Base-by-base conservation (phyloP, 2,797 vertebrate genomes). In the Coregonus ussuriensis region DNA sequence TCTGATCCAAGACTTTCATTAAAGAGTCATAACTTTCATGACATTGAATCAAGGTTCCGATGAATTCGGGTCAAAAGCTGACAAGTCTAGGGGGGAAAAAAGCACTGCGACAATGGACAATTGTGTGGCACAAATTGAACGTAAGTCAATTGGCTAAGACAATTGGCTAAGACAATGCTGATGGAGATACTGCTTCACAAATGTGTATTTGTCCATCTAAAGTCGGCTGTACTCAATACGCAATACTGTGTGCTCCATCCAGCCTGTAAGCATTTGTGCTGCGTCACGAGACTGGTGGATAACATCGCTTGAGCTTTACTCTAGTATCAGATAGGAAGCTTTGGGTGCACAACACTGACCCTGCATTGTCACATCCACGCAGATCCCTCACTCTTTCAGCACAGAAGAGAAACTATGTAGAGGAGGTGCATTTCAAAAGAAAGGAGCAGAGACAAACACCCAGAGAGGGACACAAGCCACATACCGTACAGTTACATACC, bases 401-500 rank as follows among this genome's bases (percentile, higher is more conserved):
- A 72, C 41, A 47, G 41, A 47, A 63, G 13, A 72, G 67, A 77
- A 53, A 41, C 31, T 16, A 41, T 52, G 41, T 21, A 73, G n/a
- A 63, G 18, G 52, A 54, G 72, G 69, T 56, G 18, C 53, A 73
- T 66, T 71, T 74, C 35, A 77, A 79, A 77, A 70, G 81, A 75
- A 76, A 16, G 47, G 81, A 86, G 78, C 76, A 77, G 13, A 82
- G 37, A 54, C 78, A 75, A 37, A 71, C 51, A 76, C 54, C 56
- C 31, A 66, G 14, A 52, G 41, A 75, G 51, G 1, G 29, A 41
- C 6, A 78, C 18, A 71, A 65, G 68, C 68, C 75, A 68, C 54
- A 62, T 13, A 53, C 14, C 25, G 54, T 52, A 71, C 59, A 51
- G 70, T 59, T 54, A 78, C 74, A 53, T 71, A 76, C 75, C 9